Evolutionary conservation across 2,797 vertebrate species (phyloP).

Genomic region (Jordanella pulchra): DNA sequence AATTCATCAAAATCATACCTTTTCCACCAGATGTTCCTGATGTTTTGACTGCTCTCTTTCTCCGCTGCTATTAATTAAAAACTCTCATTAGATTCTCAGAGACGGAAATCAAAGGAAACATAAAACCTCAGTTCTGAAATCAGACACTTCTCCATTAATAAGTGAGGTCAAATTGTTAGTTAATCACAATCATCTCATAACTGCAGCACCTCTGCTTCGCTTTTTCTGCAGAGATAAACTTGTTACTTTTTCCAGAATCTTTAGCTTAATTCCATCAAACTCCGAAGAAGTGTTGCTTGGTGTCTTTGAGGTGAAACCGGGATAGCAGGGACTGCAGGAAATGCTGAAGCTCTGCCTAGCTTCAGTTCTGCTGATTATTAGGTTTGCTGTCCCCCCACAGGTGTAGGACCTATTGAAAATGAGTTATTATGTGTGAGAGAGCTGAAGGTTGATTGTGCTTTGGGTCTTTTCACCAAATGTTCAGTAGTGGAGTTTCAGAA

Average conservation of each 20-base stretch:
- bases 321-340: constrained; percentile 1
- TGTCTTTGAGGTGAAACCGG: constrained; percentile 9
- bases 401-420: constrained; percentile 20
- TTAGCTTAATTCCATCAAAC: constrained; percentile 12
- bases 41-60: background rate
- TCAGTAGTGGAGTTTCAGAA: background rate
- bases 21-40: background rate
- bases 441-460: constrained; percentile 22
- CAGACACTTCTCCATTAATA: background rate
- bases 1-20: background rate
- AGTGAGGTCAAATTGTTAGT: background rate
- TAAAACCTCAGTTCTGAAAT: background rate
- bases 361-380: constrained; percentile 34
- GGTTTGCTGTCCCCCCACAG: constrained; percentile 16
- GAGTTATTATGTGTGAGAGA: constrained; percentile 22
- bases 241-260: background rate
- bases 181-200: background rate
- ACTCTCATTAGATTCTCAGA: background rate
- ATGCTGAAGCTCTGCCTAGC: constrained; percentile 7
- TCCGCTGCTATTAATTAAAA: background rate
- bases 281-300: background rate
- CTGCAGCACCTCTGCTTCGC: background rate
- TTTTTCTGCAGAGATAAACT: background rate
- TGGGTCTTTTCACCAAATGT: background rate
- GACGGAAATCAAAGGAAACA: background rate